Evolutionary conservation across 2,888 invertebrate genomes (phyloP).

Genomic region (Zelleria hepariella): DNA sequence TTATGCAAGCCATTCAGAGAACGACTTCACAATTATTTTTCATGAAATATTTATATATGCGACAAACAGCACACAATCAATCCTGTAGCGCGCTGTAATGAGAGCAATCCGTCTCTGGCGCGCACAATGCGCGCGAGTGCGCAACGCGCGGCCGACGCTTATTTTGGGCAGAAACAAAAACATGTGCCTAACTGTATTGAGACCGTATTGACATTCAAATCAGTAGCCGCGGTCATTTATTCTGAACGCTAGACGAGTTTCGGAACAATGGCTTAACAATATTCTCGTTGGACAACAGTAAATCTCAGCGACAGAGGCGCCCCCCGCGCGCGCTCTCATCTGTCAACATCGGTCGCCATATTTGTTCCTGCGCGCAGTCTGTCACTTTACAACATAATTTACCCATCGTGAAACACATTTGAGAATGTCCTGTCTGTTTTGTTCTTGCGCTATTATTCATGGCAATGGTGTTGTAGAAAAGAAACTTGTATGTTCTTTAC

Average conservation of each 20-base stretch:
- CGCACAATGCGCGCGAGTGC: constrained; percentile 9
- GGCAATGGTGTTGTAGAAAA: background rate
- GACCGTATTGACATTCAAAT: constrained; percentile 63
- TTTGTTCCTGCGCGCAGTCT: constrained; percentile 26
- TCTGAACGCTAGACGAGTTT: constrained; percentile 57
- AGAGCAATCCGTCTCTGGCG: constrained; percentile 1
- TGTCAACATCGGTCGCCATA: constrained; percentile 56
- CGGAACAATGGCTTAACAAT: constrained; percentile 52
- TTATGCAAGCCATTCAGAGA: background rate
- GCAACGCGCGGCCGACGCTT: constrained; percentile 22
- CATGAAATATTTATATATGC: background rate
- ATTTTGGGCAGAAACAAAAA: constrained; percentile 58
- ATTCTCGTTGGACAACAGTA: constrained; percentile 64
- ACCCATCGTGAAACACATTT: background rate
- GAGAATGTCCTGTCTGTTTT: background rate
- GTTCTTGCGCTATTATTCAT: background rate
- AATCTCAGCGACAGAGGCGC: constrained; percentile 63
- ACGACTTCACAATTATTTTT: background rate
- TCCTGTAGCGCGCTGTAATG: background rate
- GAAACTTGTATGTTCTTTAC: background rate
- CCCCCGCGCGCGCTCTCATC: constrained; percentile 50
- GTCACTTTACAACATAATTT: background rate
- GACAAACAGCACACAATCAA: background rate
- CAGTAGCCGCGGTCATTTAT: constrained; percentile 63
- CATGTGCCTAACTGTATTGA: constrained; percentile 55